Evolutionary conservation across 2,113 vertebrate genomes (phyloP), one percentile per base, ranked within the genome.

Genomic region (Platichthys stellatus): DNA sequence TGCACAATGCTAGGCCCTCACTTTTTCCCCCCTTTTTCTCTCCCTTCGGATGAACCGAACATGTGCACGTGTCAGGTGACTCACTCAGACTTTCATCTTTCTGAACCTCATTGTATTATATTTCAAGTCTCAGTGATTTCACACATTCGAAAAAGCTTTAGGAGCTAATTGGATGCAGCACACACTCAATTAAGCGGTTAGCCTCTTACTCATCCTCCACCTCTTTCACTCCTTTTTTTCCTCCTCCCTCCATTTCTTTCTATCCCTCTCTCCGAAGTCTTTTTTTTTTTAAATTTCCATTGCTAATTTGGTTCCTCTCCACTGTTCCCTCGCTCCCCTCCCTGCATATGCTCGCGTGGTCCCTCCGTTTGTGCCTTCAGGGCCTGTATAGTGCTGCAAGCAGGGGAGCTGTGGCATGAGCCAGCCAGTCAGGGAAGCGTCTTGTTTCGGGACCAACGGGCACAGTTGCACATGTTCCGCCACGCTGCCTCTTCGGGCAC

Each of bases 101-200:
- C 15, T 15, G 8, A 43, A 54, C 23, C 43, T 56, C 26, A 9
- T 43, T 69, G 51, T 67, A 8, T 23, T 60, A 56, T 63, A 31
- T 69, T 58, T 74, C 9, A 57, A 77, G 58, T 59, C 67, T 62
- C 73, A 73, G 40, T 69, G 77, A 73, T 84, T 86, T 89, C 74
- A 88, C 63, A 80, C 68, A 73, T 87, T 88, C 64, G 80, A 63
- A 62, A 89, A 78, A 78, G 82, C 77, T 89, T 85, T 69, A 69
- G 43, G 64, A 73, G 71, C 76, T 86, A 85, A 90, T 70, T 92
- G 73, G 71, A 90, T 13, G 38, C 85, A 79, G 65, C 65, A 75
- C 68, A 73, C 72, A 83, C 74, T 82, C 86, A 88, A 88, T 92
- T 92, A 92, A 89, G 76, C 78, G 21, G 24, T 83, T 77, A 76